Base-by-base conservation (phyloP, 2,888 invertebrate species). In the Cosmia pyralina region DNA sequence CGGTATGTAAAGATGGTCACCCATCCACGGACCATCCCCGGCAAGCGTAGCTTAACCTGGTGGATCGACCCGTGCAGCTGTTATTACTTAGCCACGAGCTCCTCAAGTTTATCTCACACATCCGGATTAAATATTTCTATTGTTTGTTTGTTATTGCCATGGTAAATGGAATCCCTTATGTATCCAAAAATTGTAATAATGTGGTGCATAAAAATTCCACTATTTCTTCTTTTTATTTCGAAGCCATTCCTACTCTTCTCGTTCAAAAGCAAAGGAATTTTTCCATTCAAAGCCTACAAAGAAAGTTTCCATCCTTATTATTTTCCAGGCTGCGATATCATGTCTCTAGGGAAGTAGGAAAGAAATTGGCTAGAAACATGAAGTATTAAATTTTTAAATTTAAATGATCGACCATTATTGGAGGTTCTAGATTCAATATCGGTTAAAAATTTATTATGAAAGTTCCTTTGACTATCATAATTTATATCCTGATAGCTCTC, bases 381-480 rank as follows among this genome's bases (percentile, higher is more conserved):
- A 81, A 62, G 62, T 82, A 76, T 72, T 60, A 67, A 34, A 13
- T 53, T 73, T 84, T 81, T 55, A 73, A 73, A 60, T 65, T 77
- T 65, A 75, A 74, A 69, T 69, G 65, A 74, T 59, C 55, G n/a
- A 57, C 59, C 71, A 78, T 75, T 79, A 78, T 78, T 75, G 74
- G 52, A 74, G 67, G 59, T 75, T 77, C 41, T 57, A 71, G 72
- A 79, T 83, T 80, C 75, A 87, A 87, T 87, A 85, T 80, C 78
- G 72, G 73, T 73, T 76, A 77, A 81, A 52, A 75, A 82, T 87
- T 82, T 78, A 82, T 80, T 79, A 77, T 77, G 69, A 67, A 78
- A 73, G 72, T 70, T 71, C 52, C 72, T 79, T 81, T 77, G 73
- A 75, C 71, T 80, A 79, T 68, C 67, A 62, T 70, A 63, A 83